Evolutionary conservation across 1,140 invertebrate genomes (phyloP).

Genomic region (Acromyrmex charruanus): DNA sequence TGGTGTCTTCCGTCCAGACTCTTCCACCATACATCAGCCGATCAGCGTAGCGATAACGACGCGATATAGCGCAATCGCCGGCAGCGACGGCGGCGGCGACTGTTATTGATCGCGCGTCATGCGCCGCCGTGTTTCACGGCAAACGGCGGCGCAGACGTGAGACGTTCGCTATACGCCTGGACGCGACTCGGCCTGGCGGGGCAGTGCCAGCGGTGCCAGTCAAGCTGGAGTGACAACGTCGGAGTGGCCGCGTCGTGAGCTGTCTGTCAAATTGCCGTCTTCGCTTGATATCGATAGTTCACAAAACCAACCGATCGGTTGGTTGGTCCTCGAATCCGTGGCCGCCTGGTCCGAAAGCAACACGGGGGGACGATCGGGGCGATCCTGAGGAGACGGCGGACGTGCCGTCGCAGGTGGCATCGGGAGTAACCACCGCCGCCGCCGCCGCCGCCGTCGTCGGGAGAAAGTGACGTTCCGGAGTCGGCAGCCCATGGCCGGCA

Average conservation of each 20-base stretch:
- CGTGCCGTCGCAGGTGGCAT: slow-evolving; percentile 15
- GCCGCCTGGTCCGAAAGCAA: slow-evolving; percentile 47
- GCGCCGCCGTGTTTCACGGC: slow-evolving; percentile 70
- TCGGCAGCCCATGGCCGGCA: slow-evolving; percentile 60
- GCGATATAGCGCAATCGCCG: slow-evolving; percentile 51
- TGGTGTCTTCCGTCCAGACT: background rate
- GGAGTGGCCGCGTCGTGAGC: slow-evolving; percentile 35
- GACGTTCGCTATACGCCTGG: slow-evolving; percentile 11
- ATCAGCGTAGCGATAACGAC: background rate
- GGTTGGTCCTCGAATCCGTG: background rate
- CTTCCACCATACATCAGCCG: background rate
- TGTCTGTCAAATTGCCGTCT: background rate
- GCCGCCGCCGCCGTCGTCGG: slow-evolving; percentile 4
- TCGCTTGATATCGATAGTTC: too few species aligned
- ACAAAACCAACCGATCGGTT: background rate
- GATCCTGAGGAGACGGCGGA: slow-evolving; percentile 3
- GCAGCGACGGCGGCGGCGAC: slow-evolving; percentile 33
- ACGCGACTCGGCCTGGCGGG: slow-evolving; percentile 27
- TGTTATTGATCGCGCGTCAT: slow-evolving; percentile 71
- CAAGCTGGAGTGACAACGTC: slow-evolving; percentile 50
- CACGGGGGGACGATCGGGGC: background rate
- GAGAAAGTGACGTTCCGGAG: slow-evolving; percentile 71
- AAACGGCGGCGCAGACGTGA: slow-evolving; percentile 38
- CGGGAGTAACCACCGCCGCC: slow-evolving; percentile 5
- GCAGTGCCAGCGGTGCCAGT: slow-evolving; percentile 29